Evolutionary conservation across 2,113 vertebrate species (phyloP), one percentile per base, ranked within the genome.

Genomic region (Verasper variegatus): DNA sequence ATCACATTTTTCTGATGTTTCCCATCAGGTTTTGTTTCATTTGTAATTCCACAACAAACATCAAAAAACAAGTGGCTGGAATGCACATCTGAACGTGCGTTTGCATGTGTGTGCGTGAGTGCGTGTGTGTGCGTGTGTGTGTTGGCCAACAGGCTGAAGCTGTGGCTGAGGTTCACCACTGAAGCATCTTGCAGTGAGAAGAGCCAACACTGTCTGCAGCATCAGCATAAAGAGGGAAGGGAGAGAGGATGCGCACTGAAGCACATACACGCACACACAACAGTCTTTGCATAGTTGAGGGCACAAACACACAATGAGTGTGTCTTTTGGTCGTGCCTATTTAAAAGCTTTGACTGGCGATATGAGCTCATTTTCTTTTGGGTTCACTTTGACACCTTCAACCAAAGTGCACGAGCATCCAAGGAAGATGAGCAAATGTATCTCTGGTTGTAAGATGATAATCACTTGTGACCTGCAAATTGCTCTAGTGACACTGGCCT

Each of bases 111-210:
- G 12, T 15, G 12, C 15, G 45, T 2, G 2, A 3, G 31, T 5
- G 35, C 5, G 7, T 3, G 10, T 45, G 11, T 45, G 42, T 9
- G 9, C 1, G 42, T 45, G 14, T 13, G 42, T 45, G 42, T 27
- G n/a, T 76, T 71, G 68, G 70, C 58, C 74, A n/a, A 51, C 23
- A 56, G 31, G 26, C 40, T 68, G 37, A 69, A 58, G 55, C 27
- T 82, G 72, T 62, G 68, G 68, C 59, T 49, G 63, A 74, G 61
- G 66, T 82, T 87, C 82, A 89, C 77, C 73, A 56, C 84, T 69
- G 78, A 86, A 65, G 61, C 77, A 75, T 86, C 68, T 60, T 73
- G 58, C 68, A 80, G 61, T 56, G 40, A 59, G 76, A 85, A 70
- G 73, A 67, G 66, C 71, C 71, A 54, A 51, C 61, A 23, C n/a